These are phyloP conservation scores for Saguinus oedipus DNA, from an alignment of 2,797 vertebrate genomes.

Conservation along the genomic window DNA sequence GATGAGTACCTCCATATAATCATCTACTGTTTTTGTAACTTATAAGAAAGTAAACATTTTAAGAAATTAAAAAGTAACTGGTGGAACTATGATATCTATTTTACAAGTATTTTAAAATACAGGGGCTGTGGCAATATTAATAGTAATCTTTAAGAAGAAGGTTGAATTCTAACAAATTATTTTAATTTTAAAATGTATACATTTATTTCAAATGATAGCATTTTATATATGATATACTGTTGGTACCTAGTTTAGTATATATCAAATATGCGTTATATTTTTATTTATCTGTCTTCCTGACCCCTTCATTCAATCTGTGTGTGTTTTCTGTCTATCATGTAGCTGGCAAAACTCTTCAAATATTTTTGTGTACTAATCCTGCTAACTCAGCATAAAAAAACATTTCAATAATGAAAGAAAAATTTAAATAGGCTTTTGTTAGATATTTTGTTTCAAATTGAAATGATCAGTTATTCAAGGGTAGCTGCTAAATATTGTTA, in stretches of 20 bases:
- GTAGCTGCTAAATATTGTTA: background rate
- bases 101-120: background rate
- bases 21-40: background rate
- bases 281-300: background rate
- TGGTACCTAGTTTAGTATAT: background rate
- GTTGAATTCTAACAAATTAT: background rate
- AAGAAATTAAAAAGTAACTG: background rate
- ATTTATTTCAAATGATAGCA: background rate
- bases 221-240: background rate
- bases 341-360: background rate
- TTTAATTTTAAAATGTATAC: background rate
- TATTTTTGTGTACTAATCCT: background rate
- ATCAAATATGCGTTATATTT: background rate
- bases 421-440: background rate
- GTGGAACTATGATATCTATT: background rate
- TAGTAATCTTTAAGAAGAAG: background rate
- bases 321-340: background rate
- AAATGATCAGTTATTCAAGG: background rate
- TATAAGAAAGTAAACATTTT: background rate
- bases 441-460: background rate
- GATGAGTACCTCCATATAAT: background rate
- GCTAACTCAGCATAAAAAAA: background rate
- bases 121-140: background rate
- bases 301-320: background rate
- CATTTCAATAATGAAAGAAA: background rate